Evolutionary conservation across 2,888 invertebrate genomes (phyloP).

Genomic region (Tineola bisselliella): DNA sequence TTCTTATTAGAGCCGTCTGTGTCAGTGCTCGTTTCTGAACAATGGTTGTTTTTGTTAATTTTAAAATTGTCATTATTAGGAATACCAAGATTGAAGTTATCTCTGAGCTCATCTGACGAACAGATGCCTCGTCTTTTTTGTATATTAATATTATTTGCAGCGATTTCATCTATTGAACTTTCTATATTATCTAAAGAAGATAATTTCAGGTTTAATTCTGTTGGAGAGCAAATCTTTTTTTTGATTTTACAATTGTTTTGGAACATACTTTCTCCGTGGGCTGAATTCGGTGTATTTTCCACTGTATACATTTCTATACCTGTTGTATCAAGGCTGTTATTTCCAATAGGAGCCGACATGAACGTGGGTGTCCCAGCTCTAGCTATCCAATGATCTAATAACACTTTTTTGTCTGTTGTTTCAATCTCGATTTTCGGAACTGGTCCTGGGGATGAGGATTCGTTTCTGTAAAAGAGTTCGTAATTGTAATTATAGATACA

Average conservation of each 20-base stretch:
- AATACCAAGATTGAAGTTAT: slow-evolving; percentile 41
- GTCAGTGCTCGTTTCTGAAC: slow-evolving; percentile 55
- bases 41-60: slow-evolving; percentile 43
- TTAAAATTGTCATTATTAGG: slow-evolving; percentile 47
- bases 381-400: slow-evolving; percentile 64
- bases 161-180: slow-evolving; percentile 57
- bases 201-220: slow-evolving; percentile 54
- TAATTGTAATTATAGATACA: too few relatives aligned
- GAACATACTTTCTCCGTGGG: slow-evolving; percentile 22
- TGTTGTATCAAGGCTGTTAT: slow-evolving; percentile 48
- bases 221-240: slow-evolving; percentile 57
- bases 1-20: slow-evolving; percentile 60
- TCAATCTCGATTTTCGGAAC: slow-evolving; percentile 38
- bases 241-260: slow-evolving; percentile 22
- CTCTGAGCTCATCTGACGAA: slow-evolving; percentile 60
- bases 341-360: slow-evolving; percentile 53
- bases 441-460: not conserved
- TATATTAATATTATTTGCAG: slow-evolving; percentile 47
- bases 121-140: slow-evolving; percentile 69
- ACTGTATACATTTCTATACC: slow-evolving; percentile 60
- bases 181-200: slow-evolving; percentile 49
- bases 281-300: slow-evolving; percentile 52
- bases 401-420: slow-evolving; percentile 59
- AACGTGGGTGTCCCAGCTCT: slow-evolving; percentile 60
- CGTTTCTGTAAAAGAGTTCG: not conserved